Evolutionary conservation across 2,113 vertebrate species (phyloP), one percentile per base, ranked within the genome.

Genomic region (Leuciscus idus): DNA sequence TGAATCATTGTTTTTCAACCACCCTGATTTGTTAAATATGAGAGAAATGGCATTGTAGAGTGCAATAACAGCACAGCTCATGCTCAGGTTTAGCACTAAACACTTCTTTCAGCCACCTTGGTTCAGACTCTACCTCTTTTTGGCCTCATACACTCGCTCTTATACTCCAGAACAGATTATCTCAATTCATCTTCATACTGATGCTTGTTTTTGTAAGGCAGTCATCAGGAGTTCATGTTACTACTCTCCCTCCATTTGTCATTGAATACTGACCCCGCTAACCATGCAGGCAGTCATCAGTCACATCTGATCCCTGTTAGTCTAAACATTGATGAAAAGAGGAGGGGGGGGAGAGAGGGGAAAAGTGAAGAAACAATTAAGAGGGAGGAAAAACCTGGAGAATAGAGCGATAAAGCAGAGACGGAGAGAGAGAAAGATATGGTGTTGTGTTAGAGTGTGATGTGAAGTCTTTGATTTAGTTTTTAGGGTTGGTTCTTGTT

Each of bases 231-330:
- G 78, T 87, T 89, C 72, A 84, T 70, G 82, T 89, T 86, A 86
- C 86, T 50, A 33, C 70, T 83, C 55, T 81, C 13, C 50, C 39
- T 46, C 74, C 48, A 77, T 88, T 86, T 75, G 79, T 86, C 87
- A 30, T 75, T n/a, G 86, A 85, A 62, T 8, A 48, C 78, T 84
- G 82, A 76, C 87, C 79, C 28, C 28, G 73, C 57, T 79, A 80
- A 77, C 87, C 66, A 82, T 43, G 57, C 77, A 87, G 36, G 28
- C 88, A 89, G 90, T 92, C 91, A 92, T 89, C 89, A 88, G 87
- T 87, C 87, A 74, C 88, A 91, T 91, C 91, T 92, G 91, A 95
- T 92, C 92, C 80, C 79, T 80, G 84, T 90, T 91, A 94, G 93
- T 93, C 92, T 93, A 94, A 95, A 94, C 93, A 93, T 88, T 86